Evolutionary conservation across 2,797 vertebrate species (phyloP), one percentile per base, ranked within the genome.

Genomic region (Oreortyx pictus): DNA sequence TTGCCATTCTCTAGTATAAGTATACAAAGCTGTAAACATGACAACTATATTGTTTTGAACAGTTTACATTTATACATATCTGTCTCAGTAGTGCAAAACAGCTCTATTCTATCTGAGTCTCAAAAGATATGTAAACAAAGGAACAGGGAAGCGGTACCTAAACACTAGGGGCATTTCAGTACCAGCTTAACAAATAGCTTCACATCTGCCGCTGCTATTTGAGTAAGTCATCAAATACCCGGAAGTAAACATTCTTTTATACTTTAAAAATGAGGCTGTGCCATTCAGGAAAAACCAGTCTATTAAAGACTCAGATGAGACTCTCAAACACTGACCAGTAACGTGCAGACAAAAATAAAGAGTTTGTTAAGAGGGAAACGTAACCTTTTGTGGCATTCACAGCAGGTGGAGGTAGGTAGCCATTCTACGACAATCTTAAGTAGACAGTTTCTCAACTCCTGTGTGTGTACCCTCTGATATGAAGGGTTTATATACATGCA

Each of bases 31-130:
- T 82, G 60, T 59, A 89, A 70, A 86, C 52, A 29, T 74, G 86
- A 84, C 56, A 88, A 25, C 39, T n/a, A 64, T 14, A 67, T 65
- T 72, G 37, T 83, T 77, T 91, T 74, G 46, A 84, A 60, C 44
- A 41, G 47, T 73, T 91, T 84, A 9, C 65, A 46, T 82, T 91
- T 91, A 70, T 27, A 81, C 39, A 60, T 57, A 60, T 60, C 82
- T 77, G 60, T 85, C 90, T 68, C 89, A 87, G 82, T 49, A 62
- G 67, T 24, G 56, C 74, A 81, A 33, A 92, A 33, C 66, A 43
- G 47, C 84, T 74, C 39, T 76, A 3, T 47, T 59, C 19, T 49
- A 73, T 50, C 81, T 86, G 81, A 52, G 73, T 79, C 61, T 56
- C 75, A 76, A 31, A 47, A 86, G 78, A 49, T 17, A 60, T 64